A percentile compares a stretch with the other conserved stretches of the same genome.
These are phyloP conservation scores for Malthinus seriepunctatus DNA, from an alignment of 2,888 invertebrate species.

Conservation along the genomic window DNA sequence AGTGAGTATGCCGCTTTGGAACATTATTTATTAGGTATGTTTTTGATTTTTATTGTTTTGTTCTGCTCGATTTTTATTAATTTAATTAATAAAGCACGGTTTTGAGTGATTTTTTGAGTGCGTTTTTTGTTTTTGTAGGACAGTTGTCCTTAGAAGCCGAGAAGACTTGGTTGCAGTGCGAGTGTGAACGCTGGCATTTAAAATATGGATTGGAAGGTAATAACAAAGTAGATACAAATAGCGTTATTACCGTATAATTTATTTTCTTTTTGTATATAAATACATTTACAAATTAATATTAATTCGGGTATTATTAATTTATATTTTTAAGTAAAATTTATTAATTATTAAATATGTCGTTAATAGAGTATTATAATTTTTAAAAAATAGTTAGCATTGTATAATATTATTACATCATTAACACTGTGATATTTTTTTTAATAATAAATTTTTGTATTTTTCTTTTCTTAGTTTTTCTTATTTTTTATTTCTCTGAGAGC, in stretches of 20 bases:
- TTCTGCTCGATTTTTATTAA: not conserved
- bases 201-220: conserved; percentile 82
- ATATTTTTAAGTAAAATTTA: conserved; percentile 14
- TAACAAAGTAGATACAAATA: conserved; percentile 44
- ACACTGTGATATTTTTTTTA: conserved; percentile 48
- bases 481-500: conserved; percentile 29
- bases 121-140: conserved; percentile 56
- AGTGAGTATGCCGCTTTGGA: conserved; percentile 59
- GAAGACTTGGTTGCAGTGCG: conserved; percentile 88
- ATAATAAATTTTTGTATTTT: conserved; percentile 44
- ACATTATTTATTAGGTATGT: conserved; percentile 52
- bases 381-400: conserved; percentile 20
- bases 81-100: not conserved
- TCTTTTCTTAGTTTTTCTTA: conserved; percentile 39
- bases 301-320: conserved; percentile 11
- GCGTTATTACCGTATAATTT: conserved; percentile 32
- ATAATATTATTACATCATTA: conserved; percentile 27
- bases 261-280: not conserved
- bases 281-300: conserved; percentile 15
- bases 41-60: conserved; percentile 11
- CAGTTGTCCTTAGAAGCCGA: conserved; percentile 86
- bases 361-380: conserved; percentile 15
- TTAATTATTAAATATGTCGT: conserved; percentile 9
- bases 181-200: conserved; percentile 86
- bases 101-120: not conserved